A percentile compares a stretch with the other conserved stretches of the same genome.
phyloP scores from a whole-genome alignment of 2,797 vertebrate genomes.

The Nannoperca obscura region DNA sequence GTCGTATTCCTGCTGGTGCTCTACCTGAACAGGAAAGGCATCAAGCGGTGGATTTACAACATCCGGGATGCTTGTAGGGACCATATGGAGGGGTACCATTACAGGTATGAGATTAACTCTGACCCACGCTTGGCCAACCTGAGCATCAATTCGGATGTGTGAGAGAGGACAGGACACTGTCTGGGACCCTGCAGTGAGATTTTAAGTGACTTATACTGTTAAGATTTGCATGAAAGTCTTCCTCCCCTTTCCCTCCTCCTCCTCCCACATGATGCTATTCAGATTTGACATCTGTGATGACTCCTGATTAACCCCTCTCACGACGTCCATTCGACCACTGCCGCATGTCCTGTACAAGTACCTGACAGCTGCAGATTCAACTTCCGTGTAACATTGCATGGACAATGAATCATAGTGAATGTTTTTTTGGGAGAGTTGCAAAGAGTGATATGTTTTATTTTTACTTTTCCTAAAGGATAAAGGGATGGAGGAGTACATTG shows the following conservation, averaged over 20 bases:
- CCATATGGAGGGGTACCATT: conserved; percentile 99
- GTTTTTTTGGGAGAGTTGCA: conserved; percentile 31
- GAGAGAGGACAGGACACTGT: conserved; percentile 66
- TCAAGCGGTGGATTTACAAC: conserved; percentile 98
- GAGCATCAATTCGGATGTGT: conserved; percentile 96
- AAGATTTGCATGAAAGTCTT: conserved; percentile 90
- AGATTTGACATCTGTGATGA: conserved; percentile 50
- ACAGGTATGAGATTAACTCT: conserved; percentile 96
- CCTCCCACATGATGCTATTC: conserved; percentile 35
- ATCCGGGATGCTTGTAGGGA: conserved; percentile 98
- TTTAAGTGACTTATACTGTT: conserved; percentile 57
- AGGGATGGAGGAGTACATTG: conserved; percentile 35
- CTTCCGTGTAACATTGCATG: conserved; percentile 79
- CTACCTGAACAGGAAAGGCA: conserved; percentile 98
- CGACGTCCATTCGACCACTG: conserved; percentile 51
- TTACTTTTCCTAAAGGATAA: conserved; percentile 57
- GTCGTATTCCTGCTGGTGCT: conserved; percentile 98
- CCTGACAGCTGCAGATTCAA: conserved; percentile 71
- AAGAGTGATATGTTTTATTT: conserved; percentile 58
- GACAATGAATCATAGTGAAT: conserved; percentile 69
- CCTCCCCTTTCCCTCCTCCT: conserved; percentile 56
- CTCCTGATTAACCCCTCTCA: conserved; percentile 45
- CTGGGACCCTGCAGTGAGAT: conserved; percentile 47
- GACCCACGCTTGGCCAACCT: conserved; percentile 95
- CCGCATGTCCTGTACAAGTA: conserved; percentile 71